Base-by-base conservation (phyloP, 2,113 vertebrate species). In the Sciurus niger region DNA sequence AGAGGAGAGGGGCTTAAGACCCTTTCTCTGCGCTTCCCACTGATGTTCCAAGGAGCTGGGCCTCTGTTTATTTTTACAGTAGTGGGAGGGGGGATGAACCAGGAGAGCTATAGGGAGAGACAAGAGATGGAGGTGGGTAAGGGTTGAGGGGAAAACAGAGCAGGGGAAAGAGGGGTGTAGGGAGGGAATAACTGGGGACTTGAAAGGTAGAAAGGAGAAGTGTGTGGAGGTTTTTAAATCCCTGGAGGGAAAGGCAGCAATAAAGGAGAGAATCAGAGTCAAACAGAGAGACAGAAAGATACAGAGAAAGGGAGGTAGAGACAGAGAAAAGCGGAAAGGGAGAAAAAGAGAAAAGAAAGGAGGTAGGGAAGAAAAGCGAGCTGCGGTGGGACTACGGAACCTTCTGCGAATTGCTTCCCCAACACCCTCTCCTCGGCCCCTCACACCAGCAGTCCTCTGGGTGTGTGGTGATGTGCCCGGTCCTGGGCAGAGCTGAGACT, bases 371-470 rank as follows among this genome's bases (percentile, higher is more conserved):
- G n/a, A 22, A 28, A 65, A 43, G 3, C n/a, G 12, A 51, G 43
- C 12, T 2, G 0, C 82, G 77, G 48, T 13, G 25, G 63, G 67
- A 91, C 84, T 6, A 3, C 60, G 1, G 14, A 68, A 55, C 40
- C 90, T 80, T 65, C 93, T 88, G 80, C n/a, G 73, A 95, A 88
- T 17, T 60, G 87, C 37, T 76, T 72, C 68, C 18, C 46, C 0
- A 12, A 30, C 40, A 58, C 17, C 40, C 63, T 25, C 32, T 63
- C 58, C 32, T 10, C 60, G 4, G 95, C 34, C 70, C 82, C 89
- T 82, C 48, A 63, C 22, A 30, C 17, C 51, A 5, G 37, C 2
- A 9, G 78, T 72, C 68, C 79, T 72, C 8, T 2, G 77, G n/a
- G 28, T 17, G 0, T 28, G 40, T 17, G 74, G 22, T 2, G 6